Evolutionary conservation across 2,113 vertebrate genomes (phyloP).

Genomic region (Nibea coibor): DNA sequence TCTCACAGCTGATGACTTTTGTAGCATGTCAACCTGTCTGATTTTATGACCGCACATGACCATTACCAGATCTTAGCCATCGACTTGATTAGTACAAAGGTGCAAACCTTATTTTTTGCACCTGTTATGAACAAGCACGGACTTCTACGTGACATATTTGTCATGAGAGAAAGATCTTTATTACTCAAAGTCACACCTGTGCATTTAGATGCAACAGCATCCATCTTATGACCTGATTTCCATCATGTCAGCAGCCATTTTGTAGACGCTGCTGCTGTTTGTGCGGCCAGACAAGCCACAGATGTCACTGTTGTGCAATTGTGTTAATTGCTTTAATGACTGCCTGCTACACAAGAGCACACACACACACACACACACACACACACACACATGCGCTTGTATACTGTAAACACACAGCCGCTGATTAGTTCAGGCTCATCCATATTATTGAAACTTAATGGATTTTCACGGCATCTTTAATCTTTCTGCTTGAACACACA

Average conservation of each 20-base stretch:
- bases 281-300: constrained; percentile 38
- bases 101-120: neutral
- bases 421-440: constrained; percentile 51
- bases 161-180: neutral
- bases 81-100: no score
- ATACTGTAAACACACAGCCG: constrained; percentile 26
- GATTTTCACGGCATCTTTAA: constrained; percentile 45
- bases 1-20: no score
- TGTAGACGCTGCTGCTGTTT: constrained; percentile 36
- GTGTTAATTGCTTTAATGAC: constrained; percentile 67
- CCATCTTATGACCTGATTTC: constrained; percentile 38
- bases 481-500: constrained; percentile 47
- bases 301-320: constrained; percentile 60
- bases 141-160: neutral
- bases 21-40: neutral
- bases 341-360: constrained; percentile 22
- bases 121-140: neutral
- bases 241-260: constrained; percentile 46
- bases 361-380: no score
- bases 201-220: constrained; percentile 17
- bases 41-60: neutral
- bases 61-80: no score
- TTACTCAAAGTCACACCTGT: neutral
- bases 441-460: constrained; percentile 54
- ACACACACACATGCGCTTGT: neutral